These are phyloP conservation scores for Agrilus planipennis DNA, from an alignment of 1,140 invertebrate genomes.

Conservation along the genomic window DNA sequence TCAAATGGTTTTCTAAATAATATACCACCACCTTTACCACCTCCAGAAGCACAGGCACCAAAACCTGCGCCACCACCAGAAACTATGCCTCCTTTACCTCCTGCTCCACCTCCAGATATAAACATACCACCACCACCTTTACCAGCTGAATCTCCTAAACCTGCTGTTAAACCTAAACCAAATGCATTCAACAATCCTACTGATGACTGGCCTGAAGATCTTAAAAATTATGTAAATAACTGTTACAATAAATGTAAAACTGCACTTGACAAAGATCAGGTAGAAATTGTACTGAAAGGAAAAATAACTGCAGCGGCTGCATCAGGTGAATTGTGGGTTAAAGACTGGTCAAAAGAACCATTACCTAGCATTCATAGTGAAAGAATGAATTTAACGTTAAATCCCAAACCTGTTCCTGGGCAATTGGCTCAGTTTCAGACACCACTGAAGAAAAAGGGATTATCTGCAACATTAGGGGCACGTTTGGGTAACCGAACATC, in stretches of 20 bases:
- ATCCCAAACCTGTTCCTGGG: slow-evolving; percentile 38
- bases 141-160: slow-evolving; percentile 9
- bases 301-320: slow-evolving; percentile 83
- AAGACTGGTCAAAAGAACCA: slow-evolving; percentile 86
- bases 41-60: slow-evolving; percentile 31
- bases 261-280: slow-evolving; percentile 76
- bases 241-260: slow-evolving; percentile 85
- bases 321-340: slow-evolving; percentile 70
- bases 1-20: slow-evolving; percentile 19
- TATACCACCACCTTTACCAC: slow-evolving; percentile 45
- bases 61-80: slow-evolving; percentile 34
- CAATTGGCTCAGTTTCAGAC: slow-evolving; percentile 40
- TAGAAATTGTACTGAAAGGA: slow-evolving; percentile 86
- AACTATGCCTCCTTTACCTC: slow-evolving; percentile 38
- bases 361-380: slow-evolving; percentile 74
- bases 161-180: slow-evolving; percentile 11
- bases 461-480: slow-evolving; percentile 42
- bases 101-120: slow-evolving; percentile 37
- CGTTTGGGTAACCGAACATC: slow-evolving; percentile 39
- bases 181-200: slow-evolving; percentile 32
- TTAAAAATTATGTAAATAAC: slow-evolving; percentile 77
- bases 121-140: slow-evolving; percentile 38
- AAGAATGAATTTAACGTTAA: slow-evolving; percentile 41
- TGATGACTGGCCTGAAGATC: slow-evolving; percentile 55
- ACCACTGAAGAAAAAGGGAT: slow-evolving; percentile 29